Percentiles rank a stretch among this genome's conserved stretches.
phyloP scores from a whole-genome alignment of 2,797 vertebrate species.

The Amblyraja radiata region DNA sequence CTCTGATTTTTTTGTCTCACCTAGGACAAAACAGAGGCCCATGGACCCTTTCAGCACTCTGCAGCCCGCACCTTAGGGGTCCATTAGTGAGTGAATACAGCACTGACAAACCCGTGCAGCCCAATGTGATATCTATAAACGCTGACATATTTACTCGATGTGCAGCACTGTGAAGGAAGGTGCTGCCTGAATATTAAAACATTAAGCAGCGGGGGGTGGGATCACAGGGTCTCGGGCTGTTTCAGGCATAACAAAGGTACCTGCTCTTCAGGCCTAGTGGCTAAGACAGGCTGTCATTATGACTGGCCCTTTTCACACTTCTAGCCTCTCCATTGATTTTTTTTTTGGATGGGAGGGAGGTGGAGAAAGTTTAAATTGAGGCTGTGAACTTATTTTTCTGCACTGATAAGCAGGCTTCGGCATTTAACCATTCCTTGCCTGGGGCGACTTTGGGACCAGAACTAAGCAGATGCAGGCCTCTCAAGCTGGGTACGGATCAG shows the following conservation, averaged over 20 bases:
- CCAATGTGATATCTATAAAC: constrained; percentile 73
- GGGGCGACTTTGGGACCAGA: neutral
- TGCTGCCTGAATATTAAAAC: constrained; percentile 69
- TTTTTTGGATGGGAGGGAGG: constrained; percentile 35
- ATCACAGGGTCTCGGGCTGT: constrained; percentile 34
- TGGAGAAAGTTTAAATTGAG: constrained; percentile 32
- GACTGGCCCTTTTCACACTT: constrained; percentile 32
- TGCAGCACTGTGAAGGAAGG: constrained; percentile 67
- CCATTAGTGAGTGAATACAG: constrained; percentile 66
- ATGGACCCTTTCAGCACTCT: constrained; percentile 61
- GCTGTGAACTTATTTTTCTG: constrained; percentile 27
- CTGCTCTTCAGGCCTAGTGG: constrained; percentile 36
- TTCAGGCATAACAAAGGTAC: constrained; percentile 36
- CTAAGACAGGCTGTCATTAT: constrained; percentile 34
- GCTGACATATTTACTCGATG: constrained; percentile 69
- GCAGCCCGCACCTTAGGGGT: constrained; percentile 73
- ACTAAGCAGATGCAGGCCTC: neutral
- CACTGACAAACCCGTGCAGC: constrained; percentile 75
- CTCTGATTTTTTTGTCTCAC: constrained; percentile 59
- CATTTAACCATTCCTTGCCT: constrained; percentile 5
- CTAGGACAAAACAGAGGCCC: constrained; percentile 70
- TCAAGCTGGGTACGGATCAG: neutral
- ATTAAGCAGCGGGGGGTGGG: constrained; percentile 54
- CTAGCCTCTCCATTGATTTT: constrained; percentile 16
- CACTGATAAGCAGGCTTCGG: constrained; percentile 9